Conservation (phyloP, 2,888 invertebrate species). For the Mesorhabditis spiculigera region DNA sequence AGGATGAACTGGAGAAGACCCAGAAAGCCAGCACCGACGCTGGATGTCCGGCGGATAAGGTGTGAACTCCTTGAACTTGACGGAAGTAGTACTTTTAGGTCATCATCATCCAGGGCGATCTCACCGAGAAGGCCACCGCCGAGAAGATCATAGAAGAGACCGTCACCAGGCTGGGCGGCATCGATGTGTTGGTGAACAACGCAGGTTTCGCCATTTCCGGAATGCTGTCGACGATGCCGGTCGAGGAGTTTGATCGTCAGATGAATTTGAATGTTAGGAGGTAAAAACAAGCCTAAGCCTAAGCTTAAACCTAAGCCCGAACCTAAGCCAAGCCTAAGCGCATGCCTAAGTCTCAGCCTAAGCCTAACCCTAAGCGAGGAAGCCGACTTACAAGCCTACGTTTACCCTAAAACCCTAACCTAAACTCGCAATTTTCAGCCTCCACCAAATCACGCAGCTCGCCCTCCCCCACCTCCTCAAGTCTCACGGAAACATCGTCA, state of each 20-base stretch:
- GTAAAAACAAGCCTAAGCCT: conserved; percentile 9
- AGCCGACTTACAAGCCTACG: too few species aligned
- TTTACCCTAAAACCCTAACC: too few species aligned
- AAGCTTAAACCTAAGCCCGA: too few species aligned
- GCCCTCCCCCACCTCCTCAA: conserved; percentile 37
- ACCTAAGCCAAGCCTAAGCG: too few species aligned
- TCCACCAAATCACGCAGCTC: conserved; percentile 37
- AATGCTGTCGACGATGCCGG: conserved; percentile 18
- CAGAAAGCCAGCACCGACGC: not conserved
- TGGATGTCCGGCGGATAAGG: not conserved
- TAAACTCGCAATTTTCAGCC: too few species aligned
- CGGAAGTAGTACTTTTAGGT: conserved; percentile 33
- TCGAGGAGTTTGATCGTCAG: conserved; percentile 75
- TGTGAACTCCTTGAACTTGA: not conserved
- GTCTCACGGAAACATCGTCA: conserved; percentile 76
- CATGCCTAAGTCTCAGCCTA: too few species aligned
- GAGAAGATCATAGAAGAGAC: conserved; percentile 27
- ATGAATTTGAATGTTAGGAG: conserved; percentile 75
- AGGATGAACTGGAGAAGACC: not conserved
- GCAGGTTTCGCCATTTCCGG: conserved; percentile 40
- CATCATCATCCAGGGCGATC: conserved; percentile 58
- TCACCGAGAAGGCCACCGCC: conserved; percentile 38
- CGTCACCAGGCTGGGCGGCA: conserved; percentile 29
- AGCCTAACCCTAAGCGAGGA: too few species aligned
- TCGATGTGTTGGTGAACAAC: conserved; percentile 38